Conservation (phyloP, 1,140 invertebrate genomes). For the Trichomalopsis sarcophagae region DNA sequence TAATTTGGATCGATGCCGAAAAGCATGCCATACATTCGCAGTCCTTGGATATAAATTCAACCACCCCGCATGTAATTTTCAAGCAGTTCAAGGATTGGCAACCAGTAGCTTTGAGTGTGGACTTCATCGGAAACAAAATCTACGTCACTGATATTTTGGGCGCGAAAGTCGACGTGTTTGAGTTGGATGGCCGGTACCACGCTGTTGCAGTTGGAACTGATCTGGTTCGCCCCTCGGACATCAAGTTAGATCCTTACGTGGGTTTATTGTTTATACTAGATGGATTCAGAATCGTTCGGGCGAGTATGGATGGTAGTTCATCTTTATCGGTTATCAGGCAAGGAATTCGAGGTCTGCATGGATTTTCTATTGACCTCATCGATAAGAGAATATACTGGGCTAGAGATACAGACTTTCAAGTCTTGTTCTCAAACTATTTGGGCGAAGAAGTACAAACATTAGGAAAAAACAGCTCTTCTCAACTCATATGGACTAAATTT, state of each 20-base stretch:
- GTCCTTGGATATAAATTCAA: constrained; percentile 28
- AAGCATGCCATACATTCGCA: constrained; percentile 28
- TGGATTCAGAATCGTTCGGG: constrained; percentile 22
- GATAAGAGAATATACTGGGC: constrained; percentile 40
- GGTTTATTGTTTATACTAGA: constrained; percentile 34
- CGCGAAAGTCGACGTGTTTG: constrained; percentile 29
- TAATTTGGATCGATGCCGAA: constrained; percentile 37
- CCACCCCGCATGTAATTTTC: not conserved
- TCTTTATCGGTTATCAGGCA: not conserved
- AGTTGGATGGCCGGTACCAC: not conserved
- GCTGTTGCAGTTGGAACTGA: not conserved
- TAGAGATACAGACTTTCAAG: not conserved
- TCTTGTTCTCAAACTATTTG: constrained; percentile 29
- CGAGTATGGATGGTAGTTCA: constrained; percentile 23
- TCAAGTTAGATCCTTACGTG: constrained; percentile 31
- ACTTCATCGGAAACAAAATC: constrained; percentile 37
- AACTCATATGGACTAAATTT: constrained; percentile 34
- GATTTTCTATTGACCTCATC: not conserved
- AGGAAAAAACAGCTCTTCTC: not conserved
- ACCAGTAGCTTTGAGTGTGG: constrained; percentile 25
- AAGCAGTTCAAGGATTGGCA: constrained; percentile 22
- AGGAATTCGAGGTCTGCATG: not conserved
- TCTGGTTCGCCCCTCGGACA: constrained; percentile 1
- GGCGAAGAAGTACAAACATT: not conserved
- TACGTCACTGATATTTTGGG: constrained; percentile 35